Evolutionary conservation across 2,888 invertebrate species (phyloP).

Genomic region (Drosophila rellima): DNA sequence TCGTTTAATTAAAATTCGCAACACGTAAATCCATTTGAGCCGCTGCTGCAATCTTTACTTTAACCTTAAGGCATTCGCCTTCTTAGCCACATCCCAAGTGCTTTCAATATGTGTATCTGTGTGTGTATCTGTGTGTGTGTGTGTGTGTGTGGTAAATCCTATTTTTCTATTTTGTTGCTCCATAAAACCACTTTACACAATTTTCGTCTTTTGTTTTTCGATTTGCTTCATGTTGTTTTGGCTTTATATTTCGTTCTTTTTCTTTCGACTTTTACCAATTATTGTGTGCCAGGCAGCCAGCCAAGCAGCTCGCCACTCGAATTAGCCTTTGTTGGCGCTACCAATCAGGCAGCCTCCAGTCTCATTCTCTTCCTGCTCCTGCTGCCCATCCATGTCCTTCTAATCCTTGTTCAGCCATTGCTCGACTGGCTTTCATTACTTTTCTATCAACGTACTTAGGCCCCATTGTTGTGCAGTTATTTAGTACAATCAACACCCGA

Average conservation of each 20-base stretch:
- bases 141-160: conserved; percentile 75
- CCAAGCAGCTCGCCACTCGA: conserved; percentile 22
- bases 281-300: conserved; percentile 64
- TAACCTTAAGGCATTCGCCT: conserved; percentile 76
- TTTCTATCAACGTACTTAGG: conserved; percentile 81
- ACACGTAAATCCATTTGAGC: conserved; percentile 83
- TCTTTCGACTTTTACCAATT: conserved; percentile 75
- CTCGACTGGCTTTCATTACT: conserved; percentile 71
- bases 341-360: conserved; percentile 64
- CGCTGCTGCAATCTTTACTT: conserved; percentile 81
- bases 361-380: conserved; percentile 1
- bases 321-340: conserved; percentile 45
- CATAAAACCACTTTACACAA: conserved; percentile 82
- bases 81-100: conserved; percentile 57
- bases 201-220: conserved; percentile 82
- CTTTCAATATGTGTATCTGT: background rate
- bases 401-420: background rate
- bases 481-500: conserved; percentile 79
- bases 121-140: conserved; percentile 37
- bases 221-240: conserved; percentile 66
- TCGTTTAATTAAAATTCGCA: conserved; percentile 83
- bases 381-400: background rate
- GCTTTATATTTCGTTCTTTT: conserved; percentile 29
- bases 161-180: conserved; percentile 82
- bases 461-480: conserved; percentile 79